Evolutionary conservation across 2,113 vertebrate species (phyloP).

Genomic region (Chinchilla lanigera): DNA sequence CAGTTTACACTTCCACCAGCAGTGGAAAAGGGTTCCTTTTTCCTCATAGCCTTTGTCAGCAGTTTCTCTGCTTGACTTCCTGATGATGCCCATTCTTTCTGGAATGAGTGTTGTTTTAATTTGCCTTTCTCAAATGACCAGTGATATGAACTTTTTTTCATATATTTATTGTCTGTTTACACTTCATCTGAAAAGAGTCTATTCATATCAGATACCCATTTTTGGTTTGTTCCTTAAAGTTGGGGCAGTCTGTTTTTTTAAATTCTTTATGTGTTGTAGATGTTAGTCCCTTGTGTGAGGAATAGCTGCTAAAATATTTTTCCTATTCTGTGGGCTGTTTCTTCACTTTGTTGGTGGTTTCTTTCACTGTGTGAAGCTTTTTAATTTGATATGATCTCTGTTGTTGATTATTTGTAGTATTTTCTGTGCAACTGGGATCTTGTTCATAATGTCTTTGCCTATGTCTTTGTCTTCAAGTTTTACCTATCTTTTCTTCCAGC

Average conservation of each 20-base stretch:
- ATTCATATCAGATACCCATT: background rate
- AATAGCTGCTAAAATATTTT: background rate
- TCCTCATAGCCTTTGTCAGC: background rate
- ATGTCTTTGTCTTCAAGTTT: background rate
- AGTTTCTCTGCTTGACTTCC: background rate
- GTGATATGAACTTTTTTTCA: background rate
- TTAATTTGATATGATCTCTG: background rate
- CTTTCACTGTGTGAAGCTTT: background rate
- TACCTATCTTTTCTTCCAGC: background rate
- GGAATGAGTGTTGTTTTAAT: background rate
- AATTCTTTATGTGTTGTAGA: background rate
- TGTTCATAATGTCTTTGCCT: background rate
- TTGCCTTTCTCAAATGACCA: background rate
- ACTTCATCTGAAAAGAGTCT: background rate
- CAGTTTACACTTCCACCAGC: background rate
- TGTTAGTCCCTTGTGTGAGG: background rate
- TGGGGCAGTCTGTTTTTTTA: background rate
- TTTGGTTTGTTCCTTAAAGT: background rate
- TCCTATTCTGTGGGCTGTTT: background rate
- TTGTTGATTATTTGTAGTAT: background rate
- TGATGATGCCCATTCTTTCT: background rate
- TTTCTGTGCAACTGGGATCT: background rate
- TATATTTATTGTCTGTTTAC: background rate
- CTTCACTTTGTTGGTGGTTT: background rate
- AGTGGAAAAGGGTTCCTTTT: background rate